A percentile compares a stretch with the other conserved stretches of the same genome.
Evolutionary conservation across 2,888 invertebrate genomes (phyloP).

Genomic region (Altica lythri): DNA sequence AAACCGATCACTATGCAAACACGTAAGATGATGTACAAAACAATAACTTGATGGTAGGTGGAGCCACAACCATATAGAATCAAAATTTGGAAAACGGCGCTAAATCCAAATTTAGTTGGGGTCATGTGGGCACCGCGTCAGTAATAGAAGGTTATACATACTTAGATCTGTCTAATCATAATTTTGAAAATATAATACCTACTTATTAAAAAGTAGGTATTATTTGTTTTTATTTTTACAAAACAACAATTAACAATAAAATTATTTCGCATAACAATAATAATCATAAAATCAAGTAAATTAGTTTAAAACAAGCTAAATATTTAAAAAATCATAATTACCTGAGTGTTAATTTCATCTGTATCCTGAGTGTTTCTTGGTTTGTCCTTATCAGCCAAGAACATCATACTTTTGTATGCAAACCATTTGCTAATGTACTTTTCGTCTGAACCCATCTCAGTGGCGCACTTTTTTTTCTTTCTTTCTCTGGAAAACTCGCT

Average conservation of each 20-base stretch:
- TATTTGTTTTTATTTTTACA: not conserved
- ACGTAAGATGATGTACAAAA: not conserved
- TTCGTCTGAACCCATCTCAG: not conserved
- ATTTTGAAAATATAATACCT: too few relatives aligned
- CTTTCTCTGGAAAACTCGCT: not conserved
- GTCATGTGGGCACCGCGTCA: not conserved
- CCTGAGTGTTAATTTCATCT: not conserved
- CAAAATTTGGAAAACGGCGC: not conserved
- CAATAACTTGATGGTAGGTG: not conserved
- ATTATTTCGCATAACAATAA: too few relatives aligned
- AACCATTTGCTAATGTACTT: not conserved
- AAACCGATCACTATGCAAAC: not conserved
- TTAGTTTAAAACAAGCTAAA: too few relatives aligned
- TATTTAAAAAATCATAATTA: conserved; percentile 18
- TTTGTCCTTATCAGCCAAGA: not conserved
- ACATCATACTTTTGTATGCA: not conserved
- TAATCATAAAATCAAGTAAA: too few relatives aligned
- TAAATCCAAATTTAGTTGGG: not conserved
- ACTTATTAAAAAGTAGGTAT: too few relatives aligned
- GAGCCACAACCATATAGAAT: not conserved
- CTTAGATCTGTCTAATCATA: too few relatives aligned
- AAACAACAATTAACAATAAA: conserved; percentile 2
- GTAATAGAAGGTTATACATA: not conserved
- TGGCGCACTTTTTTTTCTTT: not conserved
- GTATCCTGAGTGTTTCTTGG: not conserved